Evolutionary conservation across 2,113 vertebrate genomes (phyloP), one percentile per base, ranked within the genome.

Genomic region (Pseudorhombus dupliciocellatus): DNA sequence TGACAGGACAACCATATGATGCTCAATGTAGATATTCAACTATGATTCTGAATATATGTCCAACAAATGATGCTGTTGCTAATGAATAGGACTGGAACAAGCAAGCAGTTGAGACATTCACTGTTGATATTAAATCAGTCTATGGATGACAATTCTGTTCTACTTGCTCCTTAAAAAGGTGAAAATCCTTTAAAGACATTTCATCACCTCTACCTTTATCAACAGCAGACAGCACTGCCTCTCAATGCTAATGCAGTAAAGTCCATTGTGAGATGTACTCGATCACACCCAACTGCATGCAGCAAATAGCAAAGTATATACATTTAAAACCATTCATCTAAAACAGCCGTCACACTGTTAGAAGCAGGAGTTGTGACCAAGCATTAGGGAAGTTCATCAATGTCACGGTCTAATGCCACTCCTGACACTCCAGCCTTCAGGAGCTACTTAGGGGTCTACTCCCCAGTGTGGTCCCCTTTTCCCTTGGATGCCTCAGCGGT

Each of bases 341-440:
- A 37, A 20, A 48, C 48, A 30, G 18, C 46, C 14, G 8, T 21
- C 18, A 14, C n/a, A 50, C 20, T 26, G 73, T 40, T 55, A 54
- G 10, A 54, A 62, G 42, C 24, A 63, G 31, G 70, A 66, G 24
- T 14, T 20, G 21, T 44, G 58, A 53, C 10, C 4, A n/a, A 44
- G 46, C 55, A 73, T 65, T 75, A 64, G 30, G 54, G 11, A 58
- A 83, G 80, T 66, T 74, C 61, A 73, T 24, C 52, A 71, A 78
- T 79, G 85, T 75, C 83, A 74, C 75, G 75, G 77, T 73, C 71
- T 64, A 72, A 75, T 79, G 77, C 52, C 68, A 82, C 26, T 64
- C 75, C 51, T 83, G 87, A 88, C 88, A 88, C 79, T 62, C 4
- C 28, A 54, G 79, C 81, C 75, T 79, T 76, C 31, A 25, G 75